Evolutionary conservation across 2,797 vertebrate species (phyloP), one percentile per base, ranked within the genome.

Genomic region (Taenioides sp.): DNA sequence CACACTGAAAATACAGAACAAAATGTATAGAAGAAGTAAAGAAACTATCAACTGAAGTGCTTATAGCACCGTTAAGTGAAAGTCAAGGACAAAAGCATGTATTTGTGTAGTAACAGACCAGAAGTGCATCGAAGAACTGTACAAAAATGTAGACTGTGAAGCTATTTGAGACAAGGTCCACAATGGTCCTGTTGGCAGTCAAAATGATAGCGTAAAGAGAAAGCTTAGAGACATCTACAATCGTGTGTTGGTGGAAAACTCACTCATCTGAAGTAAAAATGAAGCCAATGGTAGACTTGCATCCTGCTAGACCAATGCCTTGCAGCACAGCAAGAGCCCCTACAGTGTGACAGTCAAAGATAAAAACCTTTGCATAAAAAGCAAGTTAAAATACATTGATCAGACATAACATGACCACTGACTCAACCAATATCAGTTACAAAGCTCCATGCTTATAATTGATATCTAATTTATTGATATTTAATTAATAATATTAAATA

Each of bases 201-300:
- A 28, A 76, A 62, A 49, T 43, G 57, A 12, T 31, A 72, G 10
- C 1, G 11, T 69, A 27, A 69, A 69, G 4, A 66, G 67, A 23
- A 64, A 9, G 3, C 17, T 70, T 75, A 11, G 16, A 10, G 20
- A 43, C 59, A 74, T 37, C 9, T 68, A 61, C 63, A 3, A 59
- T 72, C 50, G 16, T 73, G 69, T 76, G 65, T 25, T 68, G 7
- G n/a, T 67, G 25, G 65, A 59, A 76, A 80, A 95, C 97, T 94
- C 87, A 98, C 97, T 84, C 57, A 22, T 98, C 95, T 0, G 4
- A 50, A 57, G 97, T 98, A 73, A 98, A 98, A 80, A 97, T 88
- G n/a, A 85, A 87, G 7, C 93, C 96, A 72, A 96, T 2, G 28
- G 93, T 3, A 0, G 94, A 87, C 82, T 91, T 97, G 0, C 58